Evolutionary conservation across 2,113 vertebrate genomes (phyloP).

Genomic region (Pygoscelis adeliae): DNA sequence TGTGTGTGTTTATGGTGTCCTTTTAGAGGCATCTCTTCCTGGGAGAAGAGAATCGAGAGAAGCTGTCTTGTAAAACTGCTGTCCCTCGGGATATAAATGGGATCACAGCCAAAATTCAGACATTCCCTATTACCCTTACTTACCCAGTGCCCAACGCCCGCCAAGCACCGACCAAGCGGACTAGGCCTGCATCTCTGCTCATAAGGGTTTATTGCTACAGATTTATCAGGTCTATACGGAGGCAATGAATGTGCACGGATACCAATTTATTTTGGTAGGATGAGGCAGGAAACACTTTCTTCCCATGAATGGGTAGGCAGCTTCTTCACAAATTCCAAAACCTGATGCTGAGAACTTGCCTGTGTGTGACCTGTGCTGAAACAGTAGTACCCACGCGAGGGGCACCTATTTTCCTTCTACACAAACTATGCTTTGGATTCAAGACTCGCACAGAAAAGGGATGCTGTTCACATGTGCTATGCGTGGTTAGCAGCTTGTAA

Average conservation of each 20-base stretch:
- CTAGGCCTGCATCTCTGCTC: neutral
- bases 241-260: neutral
- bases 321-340: neutral
- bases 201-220: neutral
- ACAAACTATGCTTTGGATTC: neutral
- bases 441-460: neutral
- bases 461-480: neutral
- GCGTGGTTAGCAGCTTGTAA: neutral
- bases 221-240: neutral
- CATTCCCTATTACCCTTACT: neutral
- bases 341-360: neutral
- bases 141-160: rapidly evolving
- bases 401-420: neutral
- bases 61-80: neutral
- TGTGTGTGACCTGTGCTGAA: neutral
- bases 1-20: neutral
- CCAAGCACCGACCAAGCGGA: neutral
- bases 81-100: neutral
- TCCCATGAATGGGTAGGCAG: neutral
- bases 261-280: neutral
- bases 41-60: neutral
- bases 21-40: neutral
- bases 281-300: neutral
- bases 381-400: neutral
- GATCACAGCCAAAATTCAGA: neutral